Evolutionary conservation across 2,888 invertebrate genomes (phyloP), one percentile per base, ranked within the genome.

Genomic region (Harpalus rufipes): DNA sequence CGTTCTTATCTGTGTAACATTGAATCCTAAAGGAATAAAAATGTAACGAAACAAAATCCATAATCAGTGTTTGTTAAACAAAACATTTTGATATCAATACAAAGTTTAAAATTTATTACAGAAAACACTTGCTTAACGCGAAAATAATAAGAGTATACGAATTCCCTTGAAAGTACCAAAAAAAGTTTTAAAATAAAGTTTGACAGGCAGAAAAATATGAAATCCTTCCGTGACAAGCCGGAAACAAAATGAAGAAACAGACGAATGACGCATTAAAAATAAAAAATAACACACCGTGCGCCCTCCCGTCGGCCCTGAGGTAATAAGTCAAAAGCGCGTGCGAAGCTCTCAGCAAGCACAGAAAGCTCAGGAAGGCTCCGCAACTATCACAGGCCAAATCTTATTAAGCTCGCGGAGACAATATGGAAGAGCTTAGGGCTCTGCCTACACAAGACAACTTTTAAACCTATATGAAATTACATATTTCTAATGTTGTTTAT

Each of bases 301-400:
- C n/a, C 10, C 51, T 44, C 81, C 81, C 81, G 56, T 5, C 32
- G 72, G 81, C 68, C n/a, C 68, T 1, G 72, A 81, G 65, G 81
- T 81, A 81, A 81, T 81, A 81, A 81, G 81, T 68, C 81, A 68
- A 51, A 81, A 61, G 14, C 61, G 80, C 44, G 72, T 72, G 72
- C 16, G 72, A 44, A 44, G 76, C 76, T 56, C 18, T 18, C 32
- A 68, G 63, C 63, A 12, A 4, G 21, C 32, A 32, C 32, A 21
- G 25, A 63, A 21, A 16, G 14, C 8, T 18, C 16, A 18, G 16
- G 59, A 61, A 61, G 59, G 18, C 59, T n/a, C 56, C 6, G 7
- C 59, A 61, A 61, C 63, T 25, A 63, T 63, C 18, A 10, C 18
- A 18, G 10, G 18, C 14, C 63, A 63, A 51, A 51, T 51, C 44